A percentile compares a stretch with the other conserved stretches of the same genome.
Conservation (phyloP, 2,797 vertebrate species). For the Esox lucius region DNA sequence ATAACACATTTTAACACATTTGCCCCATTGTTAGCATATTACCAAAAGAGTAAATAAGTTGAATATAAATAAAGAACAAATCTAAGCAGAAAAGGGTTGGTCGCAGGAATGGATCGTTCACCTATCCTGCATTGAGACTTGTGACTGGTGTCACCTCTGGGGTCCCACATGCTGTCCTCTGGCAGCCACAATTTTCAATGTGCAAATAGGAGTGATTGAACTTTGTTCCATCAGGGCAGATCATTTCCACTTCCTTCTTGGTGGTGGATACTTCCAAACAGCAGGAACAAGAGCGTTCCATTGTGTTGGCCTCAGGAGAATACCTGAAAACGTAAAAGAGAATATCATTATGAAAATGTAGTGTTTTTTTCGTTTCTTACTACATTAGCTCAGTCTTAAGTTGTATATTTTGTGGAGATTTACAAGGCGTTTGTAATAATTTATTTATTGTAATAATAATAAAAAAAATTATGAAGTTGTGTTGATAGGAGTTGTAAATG, state of each 20-base stretch:
- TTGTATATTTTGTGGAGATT: not conserved
- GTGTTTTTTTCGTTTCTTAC: not conserved
- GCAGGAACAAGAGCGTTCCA: constrained; percentile 79
- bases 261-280: constrained; percentile 77
- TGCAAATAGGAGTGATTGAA: constrained; percentile 72
- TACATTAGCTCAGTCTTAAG: not conserved
- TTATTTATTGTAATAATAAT: no score
- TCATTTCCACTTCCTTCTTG: constrained; percentile 59
- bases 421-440: no score
- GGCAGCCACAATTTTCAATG: constrained; percentile 76
- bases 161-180: constrained; percentile 49
- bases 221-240: constrained; percentile 64
- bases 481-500: not conserved
- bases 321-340: constrained; percentile 63
- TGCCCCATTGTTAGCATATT: not conserved
- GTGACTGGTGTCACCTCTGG: not conserved
- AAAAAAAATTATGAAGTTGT: not conserved
- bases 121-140: constrained; percentile 19
- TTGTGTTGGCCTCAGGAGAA: constrained; percentile 59
- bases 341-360: not conserved
- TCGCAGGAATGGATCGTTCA: constrained; percentile 2
- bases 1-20: constrained; percentile 3
- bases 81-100: constrained; percentile 14
- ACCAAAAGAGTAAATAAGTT: constrained; percentile 5
- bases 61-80: constrained; percentile 54